Evolutionary conservation across 2,797 vertebrate genomes (phyloP), one percentile per base, ranked within the genome.

Genomic region (Urocyon cinereoargenteus): DNA sequence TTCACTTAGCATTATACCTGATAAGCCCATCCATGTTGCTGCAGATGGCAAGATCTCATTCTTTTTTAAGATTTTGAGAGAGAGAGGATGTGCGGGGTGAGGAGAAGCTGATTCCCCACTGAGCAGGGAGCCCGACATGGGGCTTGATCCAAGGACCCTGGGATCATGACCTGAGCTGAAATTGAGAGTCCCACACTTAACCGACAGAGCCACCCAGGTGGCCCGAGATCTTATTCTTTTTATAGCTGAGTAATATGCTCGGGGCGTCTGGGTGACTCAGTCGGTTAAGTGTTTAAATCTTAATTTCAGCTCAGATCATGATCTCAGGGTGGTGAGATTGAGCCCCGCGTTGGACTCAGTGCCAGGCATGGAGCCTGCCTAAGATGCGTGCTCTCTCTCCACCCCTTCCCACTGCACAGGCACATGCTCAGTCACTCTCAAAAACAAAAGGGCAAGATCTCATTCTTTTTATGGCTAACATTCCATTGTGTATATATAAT

Each of bases 341-440:
- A n/a, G 64, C 31, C 64, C 31, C 16, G 12, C 1, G 0, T 68
- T 2, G 13, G 62, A 15, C 62, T 31, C 59, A 2, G 5, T 31
- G 62, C 28, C 26, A 13, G 62, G 62, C 7, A 28, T 31, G 62
- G 62, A 64, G 14, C 26, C 62, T 31, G 62, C 14, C 7, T 31
- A 31, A 31, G 28, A 64, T 66, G 31, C 31, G 7, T 0, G 6
- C 31, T 8, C 57, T n/a, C 15, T n/a, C 12, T 64, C 13, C 28
- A 31, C 24, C 64, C 31, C 28, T 3, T 6, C 16, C 16, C n/a
- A 15, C 64, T 15, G 1, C 7, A 8, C 31, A 8, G 15, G 18
- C 1, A 1, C 7, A 45, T 45, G 1, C 31, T n/a, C 5, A 4
- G 15, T 68, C 7, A n/a, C 64, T n/a, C 64, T 8, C 14, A 26